A percentile compares a stretch with the other conserved stretches of the same genome.
Evolutionary conservation across 2,797 vertebrate genomes (phyloP).

Genomic region (Onychomys arenicola): DNA sequence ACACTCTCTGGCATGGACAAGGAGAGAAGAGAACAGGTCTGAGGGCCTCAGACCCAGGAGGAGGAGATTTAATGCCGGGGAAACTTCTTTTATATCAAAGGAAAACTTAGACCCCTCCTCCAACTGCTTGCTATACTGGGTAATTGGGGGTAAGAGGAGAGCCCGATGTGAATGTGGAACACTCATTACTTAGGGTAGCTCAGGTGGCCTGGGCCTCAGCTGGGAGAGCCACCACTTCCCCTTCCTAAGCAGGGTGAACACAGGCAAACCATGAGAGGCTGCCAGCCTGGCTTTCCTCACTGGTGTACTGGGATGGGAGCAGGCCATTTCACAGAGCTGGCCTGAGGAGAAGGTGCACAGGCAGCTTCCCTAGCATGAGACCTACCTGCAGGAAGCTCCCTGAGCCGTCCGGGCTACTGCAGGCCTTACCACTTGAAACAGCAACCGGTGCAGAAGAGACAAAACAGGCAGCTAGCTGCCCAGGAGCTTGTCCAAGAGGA

Average conservation of each 20-base stretch:
- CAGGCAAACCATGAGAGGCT: neutral
- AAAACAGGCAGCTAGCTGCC: too few relatives aligned
- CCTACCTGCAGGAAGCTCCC: neutral
- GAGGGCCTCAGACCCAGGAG: neutral
- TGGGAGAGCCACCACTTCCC: neutral
- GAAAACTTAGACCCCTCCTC: neutral
- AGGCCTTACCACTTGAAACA: neutral
- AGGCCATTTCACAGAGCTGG: neutral
- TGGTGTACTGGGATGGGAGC: neutral
- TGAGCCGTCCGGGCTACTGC: fast-evolving
- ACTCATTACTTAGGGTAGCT: neutral
- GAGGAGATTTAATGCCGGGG: neutral
- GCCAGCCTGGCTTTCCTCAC: neutral
- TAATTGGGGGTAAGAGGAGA: neutral
- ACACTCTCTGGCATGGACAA: fast-evolving
- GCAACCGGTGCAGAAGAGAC: neutral
- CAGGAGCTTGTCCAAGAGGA: neutral
- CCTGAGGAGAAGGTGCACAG: neutral
- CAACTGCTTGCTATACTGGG: neutral
- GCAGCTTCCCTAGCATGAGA: fast-evolving
- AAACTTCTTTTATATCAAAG: constrained; percentile 1
- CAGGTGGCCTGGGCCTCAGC: neutral
- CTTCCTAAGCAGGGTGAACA: neutral
- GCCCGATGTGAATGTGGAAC: neutral
- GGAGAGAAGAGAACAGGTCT: too few relatives aligned